Base-by-base conservation (phyloP, 2,113 vertebrate species). In the Pterocles orientalis region DNA sequence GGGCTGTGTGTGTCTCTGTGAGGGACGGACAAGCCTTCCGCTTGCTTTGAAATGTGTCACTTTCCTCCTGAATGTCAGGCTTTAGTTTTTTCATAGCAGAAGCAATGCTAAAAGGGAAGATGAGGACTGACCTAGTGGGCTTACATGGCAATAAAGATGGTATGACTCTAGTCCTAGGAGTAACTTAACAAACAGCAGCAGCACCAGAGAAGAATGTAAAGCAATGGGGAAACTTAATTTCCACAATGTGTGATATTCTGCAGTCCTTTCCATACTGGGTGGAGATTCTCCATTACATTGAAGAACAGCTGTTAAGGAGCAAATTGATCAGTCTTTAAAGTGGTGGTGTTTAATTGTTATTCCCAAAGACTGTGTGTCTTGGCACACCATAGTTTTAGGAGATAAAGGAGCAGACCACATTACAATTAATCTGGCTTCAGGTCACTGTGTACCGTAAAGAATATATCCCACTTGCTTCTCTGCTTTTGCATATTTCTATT, bases 1-100 rank as follows among this genome's bases (percentile, higher is more conserved):
- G 17, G 17, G 12, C 4, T 51, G 5, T 20, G 26, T 41, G 9
- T 10, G 3, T 73, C 23, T 20, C 34, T 48, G 1, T 36, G 33
- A 80, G 4, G 13, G 28, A 21, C 1, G 1, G 12, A 80, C 3
- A 76, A 76, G 29, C 2, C 6, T 80, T 75, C 7, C 0, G 0
- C 21, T 60, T 71, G 50, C 70, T 71, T 86, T 90, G 31, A 36
- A 60, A 60, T 25, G 18, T 28, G 5, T 33, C 0, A 0, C 10
- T 62, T 79, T 88, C n/a, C 21, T 72, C 18, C 21, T 81, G 25
- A 51, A 36, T 47, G 20, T 51, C 4, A 3, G 14, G 20, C 8
- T 73, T 66, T 39, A 56, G 6, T 6, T 51, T 73, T 92, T 77
- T 71, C 18, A 14, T 17, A 57, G 41, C 19, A 70, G 60, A 66